phyloP scores from a whole-genome alignment of 2,113 vertebrate species.

The Oreochromis aureus region DNA sequence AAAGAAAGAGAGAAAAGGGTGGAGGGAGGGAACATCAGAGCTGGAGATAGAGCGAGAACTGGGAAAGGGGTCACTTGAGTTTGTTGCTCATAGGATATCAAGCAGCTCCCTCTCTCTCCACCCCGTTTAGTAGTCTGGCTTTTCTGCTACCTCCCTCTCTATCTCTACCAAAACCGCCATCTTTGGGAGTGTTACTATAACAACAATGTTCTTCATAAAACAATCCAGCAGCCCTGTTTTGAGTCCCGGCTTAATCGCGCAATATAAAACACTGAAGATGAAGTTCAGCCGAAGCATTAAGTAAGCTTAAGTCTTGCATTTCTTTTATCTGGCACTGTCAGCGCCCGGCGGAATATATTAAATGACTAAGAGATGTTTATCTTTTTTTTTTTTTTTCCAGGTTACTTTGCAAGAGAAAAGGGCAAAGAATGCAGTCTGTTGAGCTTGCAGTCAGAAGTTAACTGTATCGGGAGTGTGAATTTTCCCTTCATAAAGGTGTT shows the following conservation, averaged over 20 bases:
- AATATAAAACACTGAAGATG: slow-evolving; percentile 29
- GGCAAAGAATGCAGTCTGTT: neutral
- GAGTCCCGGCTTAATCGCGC: neutral
- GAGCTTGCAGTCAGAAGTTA: neutral
- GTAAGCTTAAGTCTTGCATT: neutral
- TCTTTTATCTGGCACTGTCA: neutral
- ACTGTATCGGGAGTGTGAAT: neutral
- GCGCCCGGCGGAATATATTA: neutral
- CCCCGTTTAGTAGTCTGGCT: slow-evolving; percentile 52
- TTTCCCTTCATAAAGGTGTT: slow-evolving; percentile 42
- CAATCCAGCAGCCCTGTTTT: slow-evolving; percentile 5
- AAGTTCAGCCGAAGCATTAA: slow-evolving; percentile 17
- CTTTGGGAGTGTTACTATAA: slow-evolving; percentile 58
- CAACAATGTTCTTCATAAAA: slow-evolving; percentile 43
- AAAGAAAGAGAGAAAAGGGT: slow-evolving; percentile 7
- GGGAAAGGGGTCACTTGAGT: slow-evolving; percentile 73
- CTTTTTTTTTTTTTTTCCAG: slow-evolving; percentile 10
- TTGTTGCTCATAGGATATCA: slow-evolving; percentile 73
- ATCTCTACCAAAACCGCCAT: slow-evolving; percentile 55
- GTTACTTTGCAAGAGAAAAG: neutral
- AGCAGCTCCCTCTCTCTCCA: slow-evolving; percentile 58
- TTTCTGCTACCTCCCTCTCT: slow-evolving; percentile 47
- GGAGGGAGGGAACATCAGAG: slow-evolving; percentile 35
- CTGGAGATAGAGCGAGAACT: slow-evolving; percentile 43
- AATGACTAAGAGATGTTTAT: neutral